A percentile compares a stretch with the other conserved stretches of the same genome.
phyloP scores from a whole-genome alignment of 1,140 invertebrate genomes.

The Drosophila repletoides region DNA sequence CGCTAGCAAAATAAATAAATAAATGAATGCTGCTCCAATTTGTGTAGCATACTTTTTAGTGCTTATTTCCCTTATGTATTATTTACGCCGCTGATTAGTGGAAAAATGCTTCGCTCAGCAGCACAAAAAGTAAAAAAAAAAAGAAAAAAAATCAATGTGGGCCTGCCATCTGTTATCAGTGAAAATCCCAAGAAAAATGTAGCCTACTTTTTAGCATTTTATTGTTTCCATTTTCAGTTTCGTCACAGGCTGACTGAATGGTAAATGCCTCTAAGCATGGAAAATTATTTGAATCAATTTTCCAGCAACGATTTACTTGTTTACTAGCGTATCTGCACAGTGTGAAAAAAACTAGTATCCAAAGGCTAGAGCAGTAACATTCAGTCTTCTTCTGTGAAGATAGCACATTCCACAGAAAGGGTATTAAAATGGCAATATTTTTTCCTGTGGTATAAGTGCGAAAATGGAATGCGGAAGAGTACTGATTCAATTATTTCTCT shows the following conservation, averaged over 20 bases:
- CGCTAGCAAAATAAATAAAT: neutral
- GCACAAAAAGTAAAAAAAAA: neutral
- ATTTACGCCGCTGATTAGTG: slow-evolving; percentile 47
- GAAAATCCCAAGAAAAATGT: slow-evolving; percentile 12
- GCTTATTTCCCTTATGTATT: slow-evolving; percentile 40
- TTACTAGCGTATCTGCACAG: too few relatives aligned
- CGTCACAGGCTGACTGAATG: slow-evolving; percentile 34
- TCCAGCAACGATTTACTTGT: too few relatives aligned
- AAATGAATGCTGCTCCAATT: slow-evolving; percentile 9
- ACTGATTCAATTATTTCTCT: too few relatives aligned
- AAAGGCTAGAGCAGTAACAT: too few relatives aligned
- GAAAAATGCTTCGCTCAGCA: slow-evolving; percentile 18
- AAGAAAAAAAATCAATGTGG: slow-evolving; percentile 14
- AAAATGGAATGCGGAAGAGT: too few relatives aligned
- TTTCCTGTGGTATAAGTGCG: too few relatives aligned
- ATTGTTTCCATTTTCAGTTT: slow-evolving; percentile 17
- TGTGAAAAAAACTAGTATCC: too few relatives aligned
- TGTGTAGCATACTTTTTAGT: slow-evolving; percentile 12
- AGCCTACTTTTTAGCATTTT: slow-evolving; percentile 40
- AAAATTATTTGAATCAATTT: too few relatives aligned
- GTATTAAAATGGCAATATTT: too few relatives aligned
- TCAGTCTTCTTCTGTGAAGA: too few relatives aligned
- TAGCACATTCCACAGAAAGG: too few relatives aligned
- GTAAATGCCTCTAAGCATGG: neutral
- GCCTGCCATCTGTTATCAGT: slow-evolving; percentile 27